Evolutionary conservation across 2,888 invertebrate species (phyloP), one percentile per base, ranked within the genome.

Genomic region (Rambutsinella grinnellia): DNA sequence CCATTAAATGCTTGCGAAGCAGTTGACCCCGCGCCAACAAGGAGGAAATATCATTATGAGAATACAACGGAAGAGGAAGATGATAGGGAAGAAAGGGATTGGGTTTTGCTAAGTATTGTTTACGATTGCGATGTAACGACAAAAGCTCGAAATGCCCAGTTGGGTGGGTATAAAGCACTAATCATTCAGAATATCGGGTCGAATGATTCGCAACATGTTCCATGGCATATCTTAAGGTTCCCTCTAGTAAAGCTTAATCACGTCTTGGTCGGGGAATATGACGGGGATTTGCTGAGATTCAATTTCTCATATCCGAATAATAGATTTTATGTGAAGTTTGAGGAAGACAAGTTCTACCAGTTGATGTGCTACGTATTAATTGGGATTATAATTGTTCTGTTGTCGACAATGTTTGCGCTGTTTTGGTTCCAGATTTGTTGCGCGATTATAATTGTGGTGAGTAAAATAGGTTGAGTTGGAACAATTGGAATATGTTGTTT

Each of bases 341-440:
- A 80, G 21, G 80, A 80, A 51, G 80, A 80, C 27, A 76, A 78
- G 23, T 80, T 80, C 27, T 80, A 80, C 60, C 80, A 80, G 47
- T 57, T 78, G 1, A 67, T 80, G 65, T 80, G 80, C 62, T 80
- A 80, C 60, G 61, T 76, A 26, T 56, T 80, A 2, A 78, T 78
- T 46, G 80, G 78, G 0, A 72, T 75, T 10, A 78, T 80, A 28
- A 68, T 78, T 26, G 54, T 80, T n/a, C 28, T 80, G 0, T 57
- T 80, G 13, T 63, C 69, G 3, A 78, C 78, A 10, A 68, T 80
- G 63, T 80, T 80, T 56, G 67, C 71, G 1, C 65, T 80, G 1
- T 78, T 80, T 27, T 80, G 80, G 80, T 66, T 80, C 46, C 80
- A 80, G 23, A 75, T 80, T n/a, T 80, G 80, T 23, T 80, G 80